Evolutionary conservation across 2,113 vertebrate species (phyloP).

Genomic region (Macquaria australasica): DNA sequence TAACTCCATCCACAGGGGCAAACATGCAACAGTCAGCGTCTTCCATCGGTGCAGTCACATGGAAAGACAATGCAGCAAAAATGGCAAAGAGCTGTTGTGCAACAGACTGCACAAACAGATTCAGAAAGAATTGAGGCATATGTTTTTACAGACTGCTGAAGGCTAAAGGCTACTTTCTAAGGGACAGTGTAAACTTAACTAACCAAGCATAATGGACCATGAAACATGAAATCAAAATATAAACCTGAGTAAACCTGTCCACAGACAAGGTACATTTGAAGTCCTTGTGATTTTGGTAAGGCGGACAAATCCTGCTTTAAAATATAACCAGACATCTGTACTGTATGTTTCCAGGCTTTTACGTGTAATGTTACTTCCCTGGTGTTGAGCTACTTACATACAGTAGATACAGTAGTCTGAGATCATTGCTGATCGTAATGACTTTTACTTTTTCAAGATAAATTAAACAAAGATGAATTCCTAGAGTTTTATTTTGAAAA

Average conservation of each 20-base stretch:
- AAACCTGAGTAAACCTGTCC: neutral
- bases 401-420: neutral
- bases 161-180: neutral
- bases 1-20: neutral
- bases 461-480: neutral
- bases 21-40: conserved; percentile 20
- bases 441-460: neutral
- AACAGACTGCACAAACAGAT: neutral
- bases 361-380: neutral
- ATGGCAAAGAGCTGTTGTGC: neutral
- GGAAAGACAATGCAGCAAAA: conserved; percentile 3
- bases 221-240: neutral
- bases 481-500: neutral
- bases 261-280: neutral
- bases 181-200: neutral
- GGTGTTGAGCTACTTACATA: no score
- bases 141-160: conserved; percentile 3
- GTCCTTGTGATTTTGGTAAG: neutral
- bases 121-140: neutral
- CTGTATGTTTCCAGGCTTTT: neutral
- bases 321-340: neutral
- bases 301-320: neutral
- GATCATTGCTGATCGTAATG: neutral
- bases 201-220: neutral
- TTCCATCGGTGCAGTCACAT: conserved; percentile 19